Conservation (phyloP, 2,113 vertebrate genomes). For the Daphoenositta chrysoptera region DNA sequence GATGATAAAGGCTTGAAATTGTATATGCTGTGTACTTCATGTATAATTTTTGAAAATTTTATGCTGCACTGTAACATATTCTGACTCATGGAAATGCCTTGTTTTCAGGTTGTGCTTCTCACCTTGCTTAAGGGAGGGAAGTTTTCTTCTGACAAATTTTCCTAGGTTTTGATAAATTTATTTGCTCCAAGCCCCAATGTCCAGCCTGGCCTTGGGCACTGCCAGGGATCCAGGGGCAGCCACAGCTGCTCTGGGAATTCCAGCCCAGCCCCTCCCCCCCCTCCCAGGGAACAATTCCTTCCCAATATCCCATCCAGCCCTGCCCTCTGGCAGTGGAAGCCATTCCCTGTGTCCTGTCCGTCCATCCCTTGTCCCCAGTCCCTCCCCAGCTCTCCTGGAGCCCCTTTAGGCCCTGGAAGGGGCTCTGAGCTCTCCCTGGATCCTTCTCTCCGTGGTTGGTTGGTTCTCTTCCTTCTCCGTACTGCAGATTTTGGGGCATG, state of each 20-base stretch:
- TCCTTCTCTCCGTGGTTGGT: rapidly evolving
- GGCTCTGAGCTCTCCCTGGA: not conserved
- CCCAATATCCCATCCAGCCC: rapidly evolving
- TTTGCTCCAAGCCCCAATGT: not conserved
- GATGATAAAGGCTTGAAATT: not conserved
- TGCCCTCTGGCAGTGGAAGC: not conserved
- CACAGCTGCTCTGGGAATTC: not conserved
- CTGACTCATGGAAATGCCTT: not conserved
- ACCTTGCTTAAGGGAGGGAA: not conserved
- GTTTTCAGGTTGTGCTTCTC: not conserved
- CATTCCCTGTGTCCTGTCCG: not conserved
- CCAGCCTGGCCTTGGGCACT: not conserved
- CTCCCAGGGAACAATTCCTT: not conserved
- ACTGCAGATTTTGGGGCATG: not conserved
- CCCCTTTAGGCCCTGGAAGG: rapidly evolving
- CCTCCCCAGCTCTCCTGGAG: not conserved
- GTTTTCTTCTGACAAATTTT: not conserved
- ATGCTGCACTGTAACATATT: not conserved
- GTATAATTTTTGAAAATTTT: not conserved
- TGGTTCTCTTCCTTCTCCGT: not conserved
- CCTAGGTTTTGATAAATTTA: not conserved
- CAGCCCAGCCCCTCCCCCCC: rapidly evolving
- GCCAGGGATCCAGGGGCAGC: not conserved
- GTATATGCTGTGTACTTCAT: not conserved
- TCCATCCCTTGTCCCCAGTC: not conserved